A percentile compares a stretch with the other conserved stretches of the same genome.
phyloP scores from a whole-genome alignment of 2,113 vertebrate species.

The Leucosticte australis region DNA sequence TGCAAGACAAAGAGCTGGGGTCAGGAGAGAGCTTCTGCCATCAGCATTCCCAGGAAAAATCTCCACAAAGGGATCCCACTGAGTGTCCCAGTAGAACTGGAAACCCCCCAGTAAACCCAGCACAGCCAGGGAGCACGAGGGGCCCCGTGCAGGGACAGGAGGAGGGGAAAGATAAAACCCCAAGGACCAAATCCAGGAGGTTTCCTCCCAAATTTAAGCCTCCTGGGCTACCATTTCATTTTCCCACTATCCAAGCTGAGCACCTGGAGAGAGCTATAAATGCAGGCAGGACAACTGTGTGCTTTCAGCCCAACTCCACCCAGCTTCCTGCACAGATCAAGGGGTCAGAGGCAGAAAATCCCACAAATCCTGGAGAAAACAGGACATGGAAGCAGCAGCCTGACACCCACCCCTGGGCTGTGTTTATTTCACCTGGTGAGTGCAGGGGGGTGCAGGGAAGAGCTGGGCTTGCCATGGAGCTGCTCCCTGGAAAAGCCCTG shows the following conservation, averaged over 20 bases:
- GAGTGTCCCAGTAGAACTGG: not conserved
- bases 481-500: not conserved
- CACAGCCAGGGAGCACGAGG: not conserved
- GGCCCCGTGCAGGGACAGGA: not conserved
- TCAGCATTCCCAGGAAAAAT: not conserved
- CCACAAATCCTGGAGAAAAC: not conserved
- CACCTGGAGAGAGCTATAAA: not conserved
- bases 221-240: not conserved
- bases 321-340: not conserved
- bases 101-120: not conserved
- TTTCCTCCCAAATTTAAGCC: not conserved
- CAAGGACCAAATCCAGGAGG: not conserved
- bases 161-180: not conserved
- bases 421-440: not conserved
- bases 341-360: not conserved
- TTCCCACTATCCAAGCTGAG: not conserved
- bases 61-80: rapidly evolving
- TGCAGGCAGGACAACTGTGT: not conserved
- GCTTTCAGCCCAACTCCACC: not conserved
- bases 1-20: constrained; percentile 57
- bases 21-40: not conserved
- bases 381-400: not conserved
- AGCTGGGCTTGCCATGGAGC: not conserved
- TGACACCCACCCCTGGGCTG: not conserved
- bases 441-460: not conserved